A percentile compares a stretch with the other conserved stretches of the same genome.
These are phyloP conservation scores for Barypeithes pellucidus DNA, from an alignment of 2,888 invertebrate genomes.

Conservation along the genomic window DNA sequence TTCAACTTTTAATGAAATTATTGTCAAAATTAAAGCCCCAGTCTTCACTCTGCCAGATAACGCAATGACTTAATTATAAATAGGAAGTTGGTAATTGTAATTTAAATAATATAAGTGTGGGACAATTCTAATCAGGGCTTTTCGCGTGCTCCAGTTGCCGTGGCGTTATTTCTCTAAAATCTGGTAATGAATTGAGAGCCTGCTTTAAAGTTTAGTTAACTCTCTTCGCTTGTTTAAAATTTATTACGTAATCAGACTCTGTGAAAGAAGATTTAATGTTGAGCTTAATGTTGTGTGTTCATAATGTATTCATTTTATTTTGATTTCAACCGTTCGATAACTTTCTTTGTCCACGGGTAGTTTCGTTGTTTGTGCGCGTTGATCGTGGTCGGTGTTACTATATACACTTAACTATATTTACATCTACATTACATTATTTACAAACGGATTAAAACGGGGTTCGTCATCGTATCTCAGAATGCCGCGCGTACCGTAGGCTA, in stretches of 20 bases:
- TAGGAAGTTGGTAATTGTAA: constrained; percentile 70
- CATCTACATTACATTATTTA: too few relatives aligned
- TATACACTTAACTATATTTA: too few relatives aligned
- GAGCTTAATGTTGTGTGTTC: neutral
- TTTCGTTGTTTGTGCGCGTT: too few relatives aligned
- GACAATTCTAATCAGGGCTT: constrained; percentile 68
- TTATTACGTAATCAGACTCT: constrained; percentile 22
- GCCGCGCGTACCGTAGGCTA: too few relatives aligned
- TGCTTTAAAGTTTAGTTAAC: constrained; percentile 35
- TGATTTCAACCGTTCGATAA: too few relatives aligned
- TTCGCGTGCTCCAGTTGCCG: constrained; percentile 49
- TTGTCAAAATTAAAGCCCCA: constrained; percentile 68
- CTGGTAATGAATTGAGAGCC: constrained; percentile 45
- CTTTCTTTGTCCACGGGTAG: too few relatives aligned
- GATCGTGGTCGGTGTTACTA: too few relatives aligned
- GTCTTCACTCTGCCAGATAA: constrained; percentile 63
- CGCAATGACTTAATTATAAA: constrained; percentile 69
- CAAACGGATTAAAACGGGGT: too few relatives aligned
- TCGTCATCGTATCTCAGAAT: too few relatives aligned
- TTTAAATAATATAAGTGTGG: constrained; percentile 68
- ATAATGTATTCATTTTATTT: constrained; percentile 2
- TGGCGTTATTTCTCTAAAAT: constrained; percentile 45
- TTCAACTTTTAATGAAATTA: constrained; percentile 70
- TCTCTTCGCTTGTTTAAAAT: constrained; percentile 41
- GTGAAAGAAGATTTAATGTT: neutral